phyloP scores from a whole-genome alignment of 2,888 invertebrate species.

The Apomyelois bistriatella region DNA sequence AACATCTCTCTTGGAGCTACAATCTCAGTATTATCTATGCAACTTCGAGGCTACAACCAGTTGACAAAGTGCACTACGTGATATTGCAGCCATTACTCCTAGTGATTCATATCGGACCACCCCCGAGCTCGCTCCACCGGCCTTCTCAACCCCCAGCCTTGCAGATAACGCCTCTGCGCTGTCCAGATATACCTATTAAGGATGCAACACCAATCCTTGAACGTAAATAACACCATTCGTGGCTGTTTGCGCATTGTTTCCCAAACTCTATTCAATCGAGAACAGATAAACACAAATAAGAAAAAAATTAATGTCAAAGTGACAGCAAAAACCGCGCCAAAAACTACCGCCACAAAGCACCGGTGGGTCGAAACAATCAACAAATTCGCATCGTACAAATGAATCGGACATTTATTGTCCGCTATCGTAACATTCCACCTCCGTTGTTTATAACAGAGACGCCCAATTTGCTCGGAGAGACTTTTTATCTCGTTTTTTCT shows the following conservation, averaged over 20 bases:
- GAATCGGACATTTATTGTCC: conserved; percentile 76
- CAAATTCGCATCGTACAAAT: conserved; percentile 66
- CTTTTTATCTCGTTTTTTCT: conserved; percentile 65
- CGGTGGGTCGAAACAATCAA: conserved; percentile 69
- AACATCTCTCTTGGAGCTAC: conserved; percentile 53
- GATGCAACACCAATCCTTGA: conserved; percentile 47
- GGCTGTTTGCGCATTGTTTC: conserved; percentile 27
- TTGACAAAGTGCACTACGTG: conserved; percentile 80
- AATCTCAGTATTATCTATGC: conserved; percentile 74
- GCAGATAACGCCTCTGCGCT: conserved; percentile 58
- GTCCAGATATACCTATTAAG: conserved; percentile 62
- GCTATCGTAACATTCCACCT: conserved; percentile 76
- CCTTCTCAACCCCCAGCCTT: conserved; percentile 47
- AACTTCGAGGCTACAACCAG: conserved; percentile 72
- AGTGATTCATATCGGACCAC: conserved; percentile 75
- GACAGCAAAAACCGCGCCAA: conserved; percentile 60
- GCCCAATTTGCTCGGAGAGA: conserved; percentile 74
- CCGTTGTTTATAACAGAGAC: conserved; percentile 77
- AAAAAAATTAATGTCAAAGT: conserved; percentile 52
- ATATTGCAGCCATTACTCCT: conserved; percentile 78
- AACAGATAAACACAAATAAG: conserved; percentile 31
- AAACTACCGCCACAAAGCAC: conserved; percentile 64
- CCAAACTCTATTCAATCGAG: conserved; percentile 28
- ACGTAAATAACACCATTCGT: conserved; percentile 42
- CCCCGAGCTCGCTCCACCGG: conserved; percentile 32